Conservation (phyloP, 92 coral and sea anemone genomes). For the Isaurus tuberculatus region DNA sequence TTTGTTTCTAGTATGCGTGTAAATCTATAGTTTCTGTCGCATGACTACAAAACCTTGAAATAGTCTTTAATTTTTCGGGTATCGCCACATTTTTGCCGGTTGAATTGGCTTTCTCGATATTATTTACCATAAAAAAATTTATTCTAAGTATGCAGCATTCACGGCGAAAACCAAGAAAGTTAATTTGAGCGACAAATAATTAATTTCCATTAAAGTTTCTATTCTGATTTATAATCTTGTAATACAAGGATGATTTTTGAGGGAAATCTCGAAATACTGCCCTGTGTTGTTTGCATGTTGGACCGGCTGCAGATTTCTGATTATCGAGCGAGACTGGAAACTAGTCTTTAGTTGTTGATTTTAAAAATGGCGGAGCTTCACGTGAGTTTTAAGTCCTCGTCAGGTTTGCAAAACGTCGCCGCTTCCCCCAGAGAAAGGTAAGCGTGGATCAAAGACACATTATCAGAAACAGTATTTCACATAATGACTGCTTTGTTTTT, state of each 20-base stretch:
- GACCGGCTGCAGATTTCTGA: constrained; percentile 42
- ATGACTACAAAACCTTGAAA: not conserved
- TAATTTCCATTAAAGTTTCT: too few relatives aligned
- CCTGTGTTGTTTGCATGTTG: not conserved
- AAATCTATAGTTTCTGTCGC: constrained; percentile 5
- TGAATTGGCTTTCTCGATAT: not conserved
- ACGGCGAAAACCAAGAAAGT: not conserved
- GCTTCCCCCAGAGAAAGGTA: constrained; percentile 73
- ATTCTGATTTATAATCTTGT: not conserved
- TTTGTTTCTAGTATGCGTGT: not conserved
- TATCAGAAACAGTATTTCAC: not conserved
- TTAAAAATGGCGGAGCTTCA: constrained; percentile 88
- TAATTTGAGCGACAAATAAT: not conserved
- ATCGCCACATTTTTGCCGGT: not conserved
- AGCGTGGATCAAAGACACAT: not conserved
- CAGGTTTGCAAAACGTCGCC: constrained; percentile 79
- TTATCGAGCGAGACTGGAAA: constrained; percentile 53
- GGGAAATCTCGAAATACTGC: not conserved
- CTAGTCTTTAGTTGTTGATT: constrained; percentile 56
- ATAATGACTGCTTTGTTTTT: not conserved
- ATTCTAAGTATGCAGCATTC: not conserved
- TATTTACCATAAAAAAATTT: not conserved
- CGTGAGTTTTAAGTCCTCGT: constrained; percentile 62
- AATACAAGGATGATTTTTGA: not conserved
- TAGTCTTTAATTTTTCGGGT: not conserved